These are phyloP conservation scores for Pitta sordida DNA, from an alignment of 2,113 vertebrate genomes.

Conservation along the genomic window DNA sequence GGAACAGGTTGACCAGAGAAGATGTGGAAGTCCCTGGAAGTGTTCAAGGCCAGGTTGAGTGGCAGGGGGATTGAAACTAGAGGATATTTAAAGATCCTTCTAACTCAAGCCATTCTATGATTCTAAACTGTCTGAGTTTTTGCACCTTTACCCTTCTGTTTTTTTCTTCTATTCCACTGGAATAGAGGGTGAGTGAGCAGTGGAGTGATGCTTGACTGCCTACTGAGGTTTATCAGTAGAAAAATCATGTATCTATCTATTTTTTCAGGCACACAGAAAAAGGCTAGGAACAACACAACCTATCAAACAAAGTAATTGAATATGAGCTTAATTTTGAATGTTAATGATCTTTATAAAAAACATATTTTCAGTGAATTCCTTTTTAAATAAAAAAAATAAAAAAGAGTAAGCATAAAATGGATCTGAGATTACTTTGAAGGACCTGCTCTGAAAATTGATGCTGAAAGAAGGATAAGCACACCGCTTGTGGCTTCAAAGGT, in stretches of 20 bases:
- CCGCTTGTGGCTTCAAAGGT: background rate
- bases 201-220: background rate
- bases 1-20: background rate
- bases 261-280: background rate
- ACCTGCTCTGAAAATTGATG: background rate
- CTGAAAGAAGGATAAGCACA: conserved; percentile 1
- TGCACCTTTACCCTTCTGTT: background rate
- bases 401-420: background rate
- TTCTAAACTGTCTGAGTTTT: background rate
- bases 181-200: background rate
- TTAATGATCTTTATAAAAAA: background rate
- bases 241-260: background rate
- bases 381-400: background rate
- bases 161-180: background rate
- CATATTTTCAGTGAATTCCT: background rate
- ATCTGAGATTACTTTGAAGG: background rate
- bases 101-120: too few species aligned
- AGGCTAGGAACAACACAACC: background rate
- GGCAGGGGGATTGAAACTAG: background rate
- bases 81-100: background rate
- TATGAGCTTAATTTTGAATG: background rate
- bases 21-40: background rate
- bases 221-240: background rate
- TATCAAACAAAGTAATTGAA: background rate
- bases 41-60: background rate